These are phyloP conservation scores for Pseudococcus jackbeardsleyi DNA, from an alignment of 2,888 invertebrate species.

Conservation along the genomic window DNA sequence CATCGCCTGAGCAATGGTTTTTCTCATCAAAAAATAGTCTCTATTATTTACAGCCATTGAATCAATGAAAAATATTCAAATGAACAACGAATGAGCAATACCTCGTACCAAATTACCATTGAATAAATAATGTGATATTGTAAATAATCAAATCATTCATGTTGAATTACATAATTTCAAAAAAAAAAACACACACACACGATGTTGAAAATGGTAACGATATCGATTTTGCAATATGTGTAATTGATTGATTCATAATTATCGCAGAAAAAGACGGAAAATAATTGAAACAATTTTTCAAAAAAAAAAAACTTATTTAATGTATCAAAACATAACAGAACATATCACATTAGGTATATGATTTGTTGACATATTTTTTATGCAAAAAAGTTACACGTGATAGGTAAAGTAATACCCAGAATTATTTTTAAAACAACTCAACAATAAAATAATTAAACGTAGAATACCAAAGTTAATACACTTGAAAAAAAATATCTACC, in stretches of 20 bases:
- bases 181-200: neutral
- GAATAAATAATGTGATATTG: neutral
- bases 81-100: neutral
- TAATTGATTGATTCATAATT: neutral
- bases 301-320: conserved; percentile 9
- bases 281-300: neutral
- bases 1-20: conserved; percentile 45
- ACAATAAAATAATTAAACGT: neutral
- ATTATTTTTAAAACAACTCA: neutral
- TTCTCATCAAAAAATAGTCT: neutral
- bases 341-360: neutral
- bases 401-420: neutral
- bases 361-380: neutral
- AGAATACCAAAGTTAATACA: neutral
- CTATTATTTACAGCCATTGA: neutral
- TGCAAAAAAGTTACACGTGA: conserved; percentile 1
- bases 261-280: neutral
- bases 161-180: neutral
- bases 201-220: neutral
- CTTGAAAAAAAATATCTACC: neutral
- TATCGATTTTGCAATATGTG: neutral
- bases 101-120: neutral
- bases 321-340: conserved; percentile 29
- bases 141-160: neutral
- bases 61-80: neutral